Evolutionary conservation across 2,797 vertebrate genomes (phyloP).

Genomic region (Crocodylus rhombifer): DNA sequence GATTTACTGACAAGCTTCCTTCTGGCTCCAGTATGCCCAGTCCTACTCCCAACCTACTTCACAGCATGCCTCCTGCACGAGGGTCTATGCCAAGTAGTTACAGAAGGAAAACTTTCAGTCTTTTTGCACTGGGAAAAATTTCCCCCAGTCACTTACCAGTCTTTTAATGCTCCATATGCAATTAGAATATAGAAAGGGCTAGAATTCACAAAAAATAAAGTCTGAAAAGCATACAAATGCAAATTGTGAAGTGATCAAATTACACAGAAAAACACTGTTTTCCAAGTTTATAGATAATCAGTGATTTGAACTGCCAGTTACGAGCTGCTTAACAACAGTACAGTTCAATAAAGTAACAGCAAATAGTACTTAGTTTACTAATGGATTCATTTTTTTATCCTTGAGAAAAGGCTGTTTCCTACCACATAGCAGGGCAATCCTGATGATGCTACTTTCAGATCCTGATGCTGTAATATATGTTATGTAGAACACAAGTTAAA

Average conservation of each 20-base stretch:
- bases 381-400: constrained; percentile 40
- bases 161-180: neutral
- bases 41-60: neutral
- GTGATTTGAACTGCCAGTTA: neutral
- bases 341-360: constrained; percentile 35
- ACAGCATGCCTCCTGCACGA: constrained; percentile 40
- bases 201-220: constrained; percentile 41
- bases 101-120: no score
- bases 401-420: constrained; percentile 41
- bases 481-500: constrained; percentile 41
- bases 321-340: constrained; percentile 30
- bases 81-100: neutral
- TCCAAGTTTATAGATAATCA: constrained; percentile 18
- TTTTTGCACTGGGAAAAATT: constrained; percentile 38
- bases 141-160: constrained; percentile 9
- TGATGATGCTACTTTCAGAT: constrained; percentile 53
- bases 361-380: constrained; percentile 61
- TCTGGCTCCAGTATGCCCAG: constrained; percentile 25
- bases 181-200: neutral
- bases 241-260: constrained; percentile 27
- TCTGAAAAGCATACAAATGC: neutral
- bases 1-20: constrained; percentile 60
- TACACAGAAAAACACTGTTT: neutral
- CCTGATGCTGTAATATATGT: constrained; percentile 24
- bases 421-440: neutral